Evolutionary conservation across 1,140 invertebrate species (phyloP).

Genomic region (Charaxes varanes): DNA sequence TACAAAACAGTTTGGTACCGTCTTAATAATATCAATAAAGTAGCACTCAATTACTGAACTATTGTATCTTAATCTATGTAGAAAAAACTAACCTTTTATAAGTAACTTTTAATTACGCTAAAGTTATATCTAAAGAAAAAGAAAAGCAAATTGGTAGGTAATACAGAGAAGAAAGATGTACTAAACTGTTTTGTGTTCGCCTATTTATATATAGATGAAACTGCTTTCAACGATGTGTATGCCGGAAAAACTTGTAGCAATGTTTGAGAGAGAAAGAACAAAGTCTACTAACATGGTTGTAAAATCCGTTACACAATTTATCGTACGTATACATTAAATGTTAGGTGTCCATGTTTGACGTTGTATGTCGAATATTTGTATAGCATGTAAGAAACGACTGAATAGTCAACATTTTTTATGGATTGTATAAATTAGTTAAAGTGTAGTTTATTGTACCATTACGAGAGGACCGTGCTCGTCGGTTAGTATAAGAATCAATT

Average conservation of each 20-base stretch:
- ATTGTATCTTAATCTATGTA: too few relatives aligned
- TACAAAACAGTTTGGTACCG: too few relatives aligned
- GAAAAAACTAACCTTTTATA: too few relatives aligned
- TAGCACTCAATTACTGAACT: too few relatives aligned
- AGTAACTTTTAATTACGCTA: too few relatives aligned
- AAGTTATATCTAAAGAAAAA: too few relatives aligned
- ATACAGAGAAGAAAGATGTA: too few relatives aligned
- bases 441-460: conserved; percentile 27
- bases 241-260: conserved; percentile 1
- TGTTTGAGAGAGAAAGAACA: conserved; percentile 16
- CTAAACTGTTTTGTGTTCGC: too few relatives aligned
- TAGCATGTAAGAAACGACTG: conserved; percentile 65
- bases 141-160: too few relatives aligned
- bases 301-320: conserved; percentile 11
- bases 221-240: conserved; percentile 11
- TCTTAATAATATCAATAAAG: too few relatives aligned
- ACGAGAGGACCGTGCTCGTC: conserved; percentile 20
- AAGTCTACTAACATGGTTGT: conserved; percentile 14
- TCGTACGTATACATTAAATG: conserved; percentile 13
- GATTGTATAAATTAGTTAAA: conserved; percentile 50
- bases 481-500: conserved; percentile 12
- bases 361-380: conserved; percentile 28
- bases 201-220: background rate
- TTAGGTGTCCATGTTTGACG: conserved; percentile 19
- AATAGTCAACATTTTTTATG: conserved; percentile 69